Conservation (phyloP, 92 coral and sea anemone species). For the Pocillopora meandrina region DNA sequence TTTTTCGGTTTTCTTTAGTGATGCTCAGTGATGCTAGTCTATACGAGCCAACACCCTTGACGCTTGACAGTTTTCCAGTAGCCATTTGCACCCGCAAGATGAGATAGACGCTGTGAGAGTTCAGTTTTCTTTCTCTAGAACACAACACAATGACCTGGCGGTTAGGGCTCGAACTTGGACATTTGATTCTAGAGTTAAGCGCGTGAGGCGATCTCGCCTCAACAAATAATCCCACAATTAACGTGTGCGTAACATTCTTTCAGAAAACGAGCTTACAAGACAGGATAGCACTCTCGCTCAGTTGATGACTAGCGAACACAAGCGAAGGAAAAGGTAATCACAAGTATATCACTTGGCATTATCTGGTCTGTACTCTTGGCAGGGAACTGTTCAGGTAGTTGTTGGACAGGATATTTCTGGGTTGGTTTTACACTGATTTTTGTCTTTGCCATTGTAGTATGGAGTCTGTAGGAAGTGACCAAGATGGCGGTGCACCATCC, state of each 20-base stretch:
- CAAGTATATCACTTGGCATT: too few relatives aligned
- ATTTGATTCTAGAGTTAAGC: too few relatives aligned
- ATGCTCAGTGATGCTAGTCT: too few relatives aligned
- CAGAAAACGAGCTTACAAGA: constrained; percentile 82
- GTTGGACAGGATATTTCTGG: background rate
- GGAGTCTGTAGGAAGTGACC: constrained; percentile 81
- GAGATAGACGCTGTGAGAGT: too few relatives aligned
- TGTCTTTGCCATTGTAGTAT: constrained; percentile 54
- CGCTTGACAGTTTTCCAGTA: too few relatives aligned
- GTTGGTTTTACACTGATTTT: background rate
- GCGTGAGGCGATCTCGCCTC: too few relatives aligned
- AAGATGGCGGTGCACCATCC: constrained; percentile 72
- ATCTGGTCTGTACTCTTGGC: background rate
- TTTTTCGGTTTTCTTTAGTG: too few relatives aligned
- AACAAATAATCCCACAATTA: background rate
- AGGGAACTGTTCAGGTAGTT: background rate
- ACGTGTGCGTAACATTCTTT: background rate
- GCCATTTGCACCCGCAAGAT: too few relatives aligned
- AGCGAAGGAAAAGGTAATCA: constrained; percentile 79
- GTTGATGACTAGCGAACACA: constrained; percentile 84
- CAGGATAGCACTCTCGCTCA: constrained; percentile 96
- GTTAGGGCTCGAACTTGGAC: too few relatives aligned
- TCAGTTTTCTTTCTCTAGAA: too few relatives aligned
- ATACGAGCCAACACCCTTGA: too few relatives aligned
- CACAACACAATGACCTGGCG: too few relatives aligned